Conservation (phyloP, 2,113 vertebrate genomes). For the Periophthalmodon schlosseri region DNA sequence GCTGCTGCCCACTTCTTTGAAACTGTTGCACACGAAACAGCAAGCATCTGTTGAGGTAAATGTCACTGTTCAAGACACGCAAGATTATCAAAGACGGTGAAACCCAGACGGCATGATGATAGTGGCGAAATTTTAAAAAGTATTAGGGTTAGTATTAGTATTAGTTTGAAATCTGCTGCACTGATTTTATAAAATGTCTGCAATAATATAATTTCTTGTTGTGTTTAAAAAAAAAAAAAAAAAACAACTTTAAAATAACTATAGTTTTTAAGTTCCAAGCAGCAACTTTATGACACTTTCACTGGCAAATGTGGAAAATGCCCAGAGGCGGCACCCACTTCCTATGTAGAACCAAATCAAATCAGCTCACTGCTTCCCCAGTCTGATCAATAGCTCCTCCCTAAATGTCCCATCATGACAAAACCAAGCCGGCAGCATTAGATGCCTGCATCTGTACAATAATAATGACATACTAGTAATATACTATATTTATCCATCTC, state of each 20-base stretch:
- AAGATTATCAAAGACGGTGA: not conserved
- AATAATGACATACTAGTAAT: not conserved
- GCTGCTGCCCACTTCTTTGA: slow-evolving; percentile 33
- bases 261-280: slow-evolving; percentile 27
- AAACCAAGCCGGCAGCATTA: slow-evolving; percentile 43
- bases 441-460: slow-evolving; percentile 13
- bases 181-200: not conserved
- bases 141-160: not conserved
- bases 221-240: not conserved
- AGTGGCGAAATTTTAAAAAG: not conserved
- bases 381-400: slow-evolving; percentile 64
- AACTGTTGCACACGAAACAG: slow-evolving; percentile 15
- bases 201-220: not conserved
- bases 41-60: not conserved
- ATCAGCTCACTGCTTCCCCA: slow-evolving; percentile 63
- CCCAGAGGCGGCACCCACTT: slow-evolving; percentile 56
- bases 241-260: not conserved
- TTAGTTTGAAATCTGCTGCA: not conserved
- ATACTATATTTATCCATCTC: not conserved
- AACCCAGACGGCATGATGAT: slow-evolving; percentile 5
- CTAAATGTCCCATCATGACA: slow-evolving; percentile 47
- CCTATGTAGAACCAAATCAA: slow-evolving; percentile 73
- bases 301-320: slow-evolving; percentile 80
- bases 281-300: slow-evolving; percentile 53
- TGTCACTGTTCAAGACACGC: not conserved